A percentile compares a stretch with the other conserved stretches of the same genome.
These are phyloP conservation scores for Lamprotornis superbus DNA, from an alignment of 2,113 vertebrate species.

Conservation along the genomic window DNA sequence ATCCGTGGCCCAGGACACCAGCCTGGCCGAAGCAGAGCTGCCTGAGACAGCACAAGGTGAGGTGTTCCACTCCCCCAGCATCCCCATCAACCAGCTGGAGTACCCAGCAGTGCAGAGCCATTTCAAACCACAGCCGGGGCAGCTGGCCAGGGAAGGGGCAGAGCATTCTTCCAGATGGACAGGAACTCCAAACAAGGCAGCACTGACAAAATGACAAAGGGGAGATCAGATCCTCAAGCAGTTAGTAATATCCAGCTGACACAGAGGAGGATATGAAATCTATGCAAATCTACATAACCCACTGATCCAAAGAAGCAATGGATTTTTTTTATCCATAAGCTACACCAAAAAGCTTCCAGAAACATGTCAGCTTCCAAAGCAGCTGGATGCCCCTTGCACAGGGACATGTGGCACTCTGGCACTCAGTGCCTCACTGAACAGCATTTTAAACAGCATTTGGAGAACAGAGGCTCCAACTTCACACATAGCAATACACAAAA, in stretches of 20 bases:
- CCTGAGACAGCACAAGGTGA: neutral
- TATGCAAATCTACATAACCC: neutral
- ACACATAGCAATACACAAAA: neutral
- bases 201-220: neutral
- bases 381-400: neutral
- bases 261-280: neutral
- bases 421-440: neutral
- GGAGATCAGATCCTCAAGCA: neutral
- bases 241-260: neutral
- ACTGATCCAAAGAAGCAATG: neutral
- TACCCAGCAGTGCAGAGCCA: neutral
- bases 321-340: slow-evolving; percentile 44
- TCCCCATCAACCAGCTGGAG: neutral
- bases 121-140: neutral
- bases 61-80: neutral
- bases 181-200: neutral
- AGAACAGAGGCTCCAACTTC: slow-evolving; percentile 4
- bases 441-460: slow-evolving; percentile 7
- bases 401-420: neutral
- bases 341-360: slow-evolving; percentile 48
- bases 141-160: neutral
- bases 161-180: neutral
- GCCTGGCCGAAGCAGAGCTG: neutral
- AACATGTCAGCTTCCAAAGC: neutral
- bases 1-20: fast-evolving